A percentile compares a stretch with the other conserved stretches of the same genome.
phyloP scores from a whole-genome alignment of 2,888 invertebrate species.

The Nephrotoma flavescens region DNA sequence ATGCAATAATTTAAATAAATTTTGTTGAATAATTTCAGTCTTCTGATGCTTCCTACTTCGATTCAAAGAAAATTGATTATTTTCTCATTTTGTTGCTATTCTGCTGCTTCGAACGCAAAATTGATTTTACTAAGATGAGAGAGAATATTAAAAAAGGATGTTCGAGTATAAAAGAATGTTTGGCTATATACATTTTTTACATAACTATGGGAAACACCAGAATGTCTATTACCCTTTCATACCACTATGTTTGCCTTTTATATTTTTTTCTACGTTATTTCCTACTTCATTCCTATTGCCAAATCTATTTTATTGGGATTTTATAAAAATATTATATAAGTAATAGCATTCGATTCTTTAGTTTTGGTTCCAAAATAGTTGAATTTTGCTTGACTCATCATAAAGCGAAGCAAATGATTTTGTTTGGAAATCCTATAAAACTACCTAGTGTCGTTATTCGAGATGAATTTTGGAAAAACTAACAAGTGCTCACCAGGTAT shows the following conservation, averaged over 20 bases:
- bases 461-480: too few relatives aligned
- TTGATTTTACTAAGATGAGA: not conserved
- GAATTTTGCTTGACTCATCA: too few relatives aligned
- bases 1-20: not conserved
- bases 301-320: too few relatives aligned
- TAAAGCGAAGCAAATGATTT: too few relatives aligned
- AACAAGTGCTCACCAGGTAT: too few relatives aligned
- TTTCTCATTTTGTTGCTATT: not conserved
- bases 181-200: not conserved
- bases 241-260: not conserved
- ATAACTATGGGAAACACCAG: not conserved
- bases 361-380: too few relatives aligned
- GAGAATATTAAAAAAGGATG: not conserved
- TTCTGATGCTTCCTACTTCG: not conserved
- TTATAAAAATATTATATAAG: too few relatives aligned
- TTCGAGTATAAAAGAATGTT: not conserved
- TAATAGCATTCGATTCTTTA: too few relatives aligned
- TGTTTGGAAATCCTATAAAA: too few relatives aligned
- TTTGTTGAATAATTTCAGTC: not conserved
- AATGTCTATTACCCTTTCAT: not conserved
- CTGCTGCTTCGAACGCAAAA: not conserved
- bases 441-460: too few relatives aligned
- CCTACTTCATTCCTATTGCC: too few relatives aligned
- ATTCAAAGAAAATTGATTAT: not conserved
- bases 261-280: not conserved